Evolutionary conservation across 2,797 vertebrate genomes (phyloP), one percentile per base, ranked within the genome.

Genomic region (Synaphobranchus kaupii): DNA sequence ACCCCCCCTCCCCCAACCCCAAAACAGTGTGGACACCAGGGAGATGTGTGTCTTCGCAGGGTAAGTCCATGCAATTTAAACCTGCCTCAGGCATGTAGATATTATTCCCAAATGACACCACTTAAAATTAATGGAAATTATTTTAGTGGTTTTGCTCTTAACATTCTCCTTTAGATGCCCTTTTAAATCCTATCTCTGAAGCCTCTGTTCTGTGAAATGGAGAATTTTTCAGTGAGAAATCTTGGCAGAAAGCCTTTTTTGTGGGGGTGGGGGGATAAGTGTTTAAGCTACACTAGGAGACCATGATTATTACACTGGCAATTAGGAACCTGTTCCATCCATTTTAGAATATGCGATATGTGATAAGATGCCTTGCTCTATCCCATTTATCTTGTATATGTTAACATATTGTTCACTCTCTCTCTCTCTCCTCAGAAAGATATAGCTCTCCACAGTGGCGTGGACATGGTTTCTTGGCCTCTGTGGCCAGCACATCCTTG

Each of bases 71-170:
- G 95, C 94, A 96, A 96, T 96, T 96, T 96, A 96, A 96, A 96
- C 94, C 94, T 95, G 96, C 95, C 95, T 94, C 90, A 87, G 95
- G 95, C 96, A 92, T 95, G 96, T 95, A 94, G 95, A 96, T 95
- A 96, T 95, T 95, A 95, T 93, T 96, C 95, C 95, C 95, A 39
- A 90, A 93, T 80, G 95, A 94, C 92, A 94, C 90, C 92, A 93
- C 93, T 94, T 93, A 95, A 95, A 96, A 96, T 96, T 95, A 96
- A 96, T 96, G 95, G 95, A 96, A 96, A 96, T 96, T 96, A 95
- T 96, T 96, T 96, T 96, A 95, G 95, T 93, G 94, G 94, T 96
- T 93, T 13, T n/a, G 94, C 95, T 95, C 96, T 96, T 95, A 96
- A 95, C 94, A 94, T 95, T 96, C 95, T 96, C 95, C 95, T 96